These are phyloP conservation scores for Synodontis membranacea DNA, from an alignment of 2,113 vertebrate genomes.

Conservation along the genomic window DNA sequence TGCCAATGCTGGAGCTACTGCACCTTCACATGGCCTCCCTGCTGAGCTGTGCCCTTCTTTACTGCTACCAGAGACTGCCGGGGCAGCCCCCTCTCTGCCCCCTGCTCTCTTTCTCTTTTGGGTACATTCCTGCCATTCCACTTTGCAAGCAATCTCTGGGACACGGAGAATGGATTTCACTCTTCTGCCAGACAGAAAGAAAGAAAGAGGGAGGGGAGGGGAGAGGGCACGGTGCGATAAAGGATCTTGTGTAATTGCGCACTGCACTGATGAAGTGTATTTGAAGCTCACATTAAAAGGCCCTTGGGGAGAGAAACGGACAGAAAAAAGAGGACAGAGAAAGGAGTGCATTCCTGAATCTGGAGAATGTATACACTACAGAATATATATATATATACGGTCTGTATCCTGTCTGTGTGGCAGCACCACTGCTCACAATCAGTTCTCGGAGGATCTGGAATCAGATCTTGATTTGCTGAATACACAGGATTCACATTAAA, in stretches of 20 bases:
- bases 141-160: slow-evolving; percentile 1
- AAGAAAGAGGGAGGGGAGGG: slow-evolving; percentile 15
- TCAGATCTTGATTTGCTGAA: not conserved
- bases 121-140: slow-evolving; percentile 51
- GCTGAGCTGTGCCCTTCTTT: slow-evolving; percentile 9
- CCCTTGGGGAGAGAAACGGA: not conserved
- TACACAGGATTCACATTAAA: not conserved
- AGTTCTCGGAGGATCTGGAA: not conserved
- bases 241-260: slow-evolving; percentile 22
- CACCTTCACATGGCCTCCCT: not conserved
- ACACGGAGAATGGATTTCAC: slow-evolving; percentile 37
- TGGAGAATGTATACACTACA: not conserved
- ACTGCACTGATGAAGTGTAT: slow-evolving; percentile 11
- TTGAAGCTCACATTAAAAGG: not conserved
- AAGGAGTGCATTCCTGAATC: slow-evolving; percentile 4
- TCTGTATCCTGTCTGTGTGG: not conserved
- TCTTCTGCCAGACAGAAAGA: slow-evolving; percentile 9
- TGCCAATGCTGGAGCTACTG: not conserved
- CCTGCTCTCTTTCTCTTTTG: not conserved
- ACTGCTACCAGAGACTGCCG: not conserved
- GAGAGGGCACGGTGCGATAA: slow-evolving; percentile 14
- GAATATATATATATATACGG: not conserved
- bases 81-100: not conserved
- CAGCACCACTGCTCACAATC: not conserved
- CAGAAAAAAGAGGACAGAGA: not conserved